A percentile compares a stretch with the other conserved stretches of the same genome.
Evolutionary conservation across 1,140 invertebrate species (phyloP).

Genomic region (Globodera ellingtonae): DNA sequence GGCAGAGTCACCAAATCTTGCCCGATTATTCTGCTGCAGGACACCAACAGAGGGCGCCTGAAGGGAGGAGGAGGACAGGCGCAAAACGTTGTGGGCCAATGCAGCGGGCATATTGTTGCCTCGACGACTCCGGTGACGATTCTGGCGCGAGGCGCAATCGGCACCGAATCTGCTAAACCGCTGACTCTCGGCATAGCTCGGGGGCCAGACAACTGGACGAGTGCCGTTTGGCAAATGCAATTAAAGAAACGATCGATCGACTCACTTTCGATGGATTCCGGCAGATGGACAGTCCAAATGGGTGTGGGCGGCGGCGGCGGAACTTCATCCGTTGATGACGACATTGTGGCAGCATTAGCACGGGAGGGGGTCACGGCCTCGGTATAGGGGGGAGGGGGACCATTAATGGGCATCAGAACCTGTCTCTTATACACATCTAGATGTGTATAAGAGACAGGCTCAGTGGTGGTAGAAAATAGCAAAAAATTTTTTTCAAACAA

Average conservation of each 20-base stretch:
- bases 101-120: not conserved
- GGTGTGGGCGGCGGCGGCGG: too few species aligned
- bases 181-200: conserved; percentile 16
- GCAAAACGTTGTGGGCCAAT: not conserved
- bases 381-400: not conserved
- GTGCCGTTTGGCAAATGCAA: not conserved
- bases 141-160: not conserved
- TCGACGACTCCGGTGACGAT: not conserved
- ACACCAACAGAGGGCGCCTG: not conserved
- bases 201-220: not conserved
- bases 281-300: not conserved
- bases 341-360: not conserved
- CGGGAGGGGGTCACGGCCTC: not conserved
- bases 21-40: not conserved
- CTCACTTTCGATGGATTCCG: not conserved
- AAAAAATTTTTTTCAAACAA: too few species aligned
- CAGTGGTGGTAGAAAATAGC: too few species aligned
- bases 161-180: not conserved
- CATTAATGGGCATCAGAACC: not conserved
- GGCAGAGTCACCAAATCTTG: not conserved
- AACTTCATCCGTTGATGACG: not conserved
- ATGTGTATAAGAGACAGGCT: too few species aligned
- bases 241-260: not conserved
- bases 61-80: not conserved
- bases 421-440: too few species aligned